Conservation (phyloP, 2,888 invertebrate genomes). For the Matsumyia berberina region DNA sequence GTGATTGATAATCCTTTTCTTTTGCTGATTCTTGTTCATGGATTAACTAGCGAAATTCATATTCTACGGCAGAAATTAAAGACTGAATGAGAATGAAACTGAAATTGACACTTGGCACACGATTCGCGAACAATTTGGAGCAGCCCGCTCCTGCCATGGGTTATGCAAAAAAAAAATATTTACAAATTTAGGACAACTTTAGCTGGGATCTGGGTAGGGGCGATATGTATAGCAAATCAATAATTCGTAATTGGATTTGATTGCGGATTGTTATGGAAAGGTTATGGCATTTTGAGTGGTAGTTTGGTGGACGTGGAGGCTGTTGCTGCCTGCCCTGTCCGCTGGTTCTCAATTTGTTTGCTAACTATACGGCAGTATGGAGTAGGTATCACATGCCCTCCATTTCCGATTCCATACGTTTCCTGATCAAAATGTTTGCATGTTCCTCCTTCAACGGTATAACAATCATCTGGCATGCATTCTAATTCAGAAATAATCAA, state of each 20-base stretch:
- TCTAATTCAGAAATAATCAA: constrained; percentile 62
- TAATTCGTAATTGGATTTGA: constrained; percentile 52
- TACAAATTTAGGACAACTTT: constrained; percentile 44
- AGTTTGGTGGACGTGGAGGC: constrained; percentile 1
- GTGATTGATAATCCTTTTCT: constrained; percentile 67
- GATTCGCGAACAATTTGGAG: constrained; percentile 54
- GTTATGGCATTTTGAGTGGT: neutral
- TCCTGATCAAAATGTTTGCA: constrained; percentile 3
- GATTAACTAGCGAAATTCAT: constrained; percentile 49
- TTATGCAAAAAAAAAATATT: constrained; percentile 40
- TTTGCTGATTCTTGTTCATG: constrained; percentile 25
- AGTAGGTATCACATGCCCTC: neutral
- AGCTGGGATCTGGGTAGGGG: too few relatives aligned
- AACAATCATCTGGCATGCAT: constrained; percentile 51
- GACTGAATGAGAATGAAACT: constrained; percentile 62
- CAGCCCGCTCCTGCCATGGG: neutral
- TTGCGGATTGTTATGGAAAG: constrained; percentile 20
- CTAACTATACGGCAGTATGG: too few relatives aligned
- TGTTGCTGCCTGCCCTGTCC: constrained; percentile 15
- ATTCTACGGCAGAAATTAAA: constrained; percentile 27
- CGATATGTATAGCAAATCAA: constrained; percentile 42
- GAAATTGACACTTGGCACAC: constrained; percentile 71
- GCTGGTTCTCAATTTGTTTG: neutral
- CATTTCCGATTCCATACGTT: neutral
- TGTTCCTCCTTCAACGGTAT: constrained; percentile 42